Evolutionary conservation across 35 echinoderm and acorn worm genomes (phyloP).

Genomic region (Heliocidaris tuberculata): DNA sequence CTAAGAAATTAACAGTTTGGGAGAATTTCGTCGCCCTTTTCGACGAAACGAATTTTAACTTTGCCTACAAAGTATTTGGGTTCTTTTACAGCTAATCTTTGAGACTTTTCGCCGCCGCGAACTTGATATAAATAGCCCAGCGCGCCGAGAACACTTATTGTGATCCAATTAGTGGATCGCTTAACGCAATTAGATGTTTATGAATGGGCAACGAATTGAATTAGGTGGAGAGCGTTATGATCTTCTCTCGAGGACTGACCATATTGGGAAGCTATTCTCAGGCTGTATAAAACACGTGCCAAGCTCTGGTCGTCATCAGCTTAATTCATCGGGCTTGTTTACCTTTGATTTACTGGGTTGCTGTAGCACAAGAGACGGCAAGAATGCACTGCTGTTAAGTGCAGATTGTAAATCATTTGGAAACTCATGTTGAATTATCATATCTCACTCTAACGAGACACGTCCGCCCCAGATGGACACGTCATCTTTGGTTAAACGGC

Average conservation of each 20-base stretch:
- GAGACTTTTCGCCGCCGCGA: background rate
- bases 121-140: background rate
- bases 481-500: background rate
- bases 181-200: constrained; percentile 5
- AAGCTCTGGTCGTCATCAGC: background rate
- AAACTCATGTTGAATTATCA: background rate
- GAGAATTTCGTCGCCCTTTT: too few relatives aligned
- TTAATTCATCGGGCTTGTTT: background rate
- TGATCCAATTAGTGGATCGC: background rate
- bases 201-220: background rate
- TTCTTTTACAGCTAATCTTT: background rate
- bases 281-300: background rate
- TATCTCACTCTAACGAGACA: background rate
- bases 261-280: background rate
- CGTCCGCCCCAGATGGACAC: background rate
- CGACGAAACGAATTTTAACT: background rate
- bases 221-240: background rate
- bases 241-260: background rate
- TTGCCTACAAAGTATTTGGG: background rate
- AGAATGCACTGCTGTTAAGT: background rate
- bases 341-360: background rate
- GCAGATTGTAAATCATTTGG: constrained; percentile 6
- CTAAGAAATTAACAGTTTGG: too few relatives aligned
- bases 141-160: background rate
- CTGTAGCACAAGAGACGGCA: background rate